Conservation (phyloP, 1,140 invertebrate species). For the Drosophila sulfurigaster region DNA sequence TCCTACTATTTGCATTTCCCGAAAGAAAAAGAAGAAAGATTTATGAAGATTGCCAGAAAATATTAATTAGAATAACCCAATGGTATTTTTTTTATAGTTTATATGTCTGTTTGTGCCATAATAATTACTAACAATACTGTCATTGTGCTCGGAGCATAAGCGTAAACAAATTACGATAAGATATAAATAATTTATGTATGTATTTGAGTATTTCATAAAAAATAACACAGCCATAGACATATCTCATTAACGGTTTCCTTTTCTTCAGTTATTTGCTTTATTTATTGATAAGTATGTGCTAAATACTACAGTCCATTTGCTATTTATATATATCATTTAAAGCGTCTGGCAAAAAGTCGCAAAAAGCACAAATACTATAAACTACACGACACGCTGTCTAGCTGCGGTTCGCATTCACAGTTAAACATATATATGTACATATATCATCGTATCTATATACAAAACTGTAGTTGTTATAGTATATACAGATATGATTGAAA, state of each 20-base stretch:
- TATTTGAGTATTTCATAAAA: neutral
- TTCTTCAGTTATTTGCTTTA: constrained; percentile 28
- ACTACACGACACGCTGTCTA: constrained; percentile 50
- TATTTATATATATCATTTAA: constrained; percentile 57
- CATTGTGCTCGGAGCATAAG: neutral
- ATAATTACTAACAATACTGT: no score
- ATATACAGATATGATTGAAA: neutral
- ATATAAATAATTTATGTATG: neutral
- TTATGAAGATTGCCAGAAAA: neutral
- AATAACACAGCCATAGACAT: constrained; percentile 5
- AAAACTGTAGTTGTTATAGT: neutral
- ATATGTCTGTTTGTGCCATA: no score
- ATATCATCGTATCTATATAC: neutral
- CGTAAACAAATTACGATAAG: constrained; percentile 14
- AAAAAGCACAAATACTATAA: constrained; percentile 21
- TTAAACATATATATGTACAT: neutral
- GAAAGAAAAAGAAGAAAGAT: neutral
- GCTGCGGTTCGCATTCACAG: constrained; percentile 19
- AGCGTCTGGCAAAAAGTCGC: constrained; percentile 46
- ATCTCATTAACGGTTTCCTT: constrained; percentile 20
- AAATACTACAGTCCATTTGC: constrained; percentile 33
- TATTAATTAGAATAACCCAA: neutral
- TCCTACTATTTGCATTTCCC: neutral
- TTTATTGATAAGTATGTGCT: constrained; percentile 46
- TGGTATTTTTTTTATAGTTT: neutral